These are phyloP conservation scores for Hemiscyllium ocellatum DNA, from an alignment of 2,113 vertebrate genomes.

Conservation along the genomic window DNA sequence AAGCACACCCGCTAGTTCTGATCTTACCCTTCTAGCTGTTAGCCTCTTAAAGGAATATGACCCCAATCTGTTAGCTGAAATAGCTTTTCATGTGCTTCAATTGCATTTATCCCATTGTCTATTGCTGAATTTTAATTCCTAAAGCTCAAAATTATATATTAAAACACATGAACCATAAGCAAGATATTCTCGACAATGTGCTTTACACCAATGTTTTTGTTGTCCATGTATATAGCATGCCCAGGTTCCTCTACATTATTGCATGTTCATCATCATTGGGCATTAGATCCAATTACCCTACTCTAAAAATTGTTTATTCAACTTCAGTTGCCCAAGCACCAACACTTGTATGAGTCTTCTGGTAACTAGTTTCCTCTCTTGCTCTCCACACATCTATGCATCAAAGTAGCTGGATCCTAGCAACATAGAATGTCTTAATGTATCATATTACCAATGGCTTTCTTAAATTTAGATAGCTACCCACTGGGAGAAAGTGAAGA, in stretches of 20 bases:
- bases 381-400: neutral
- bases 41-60: too few species aligned
- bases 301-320: neutral
- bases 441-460: neutral
- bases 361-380: neutral
- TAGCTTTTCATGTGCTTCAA: too few species aligned
- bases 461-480: neutral
- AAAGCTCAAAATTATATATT: too few species aligned
- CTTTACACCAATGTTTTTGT: neutral
- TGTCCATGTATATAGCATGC: neutral
- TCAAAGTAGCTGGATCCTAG: neutral
- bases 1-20: too few species aligned
- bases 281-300: neutral
- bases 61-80: too few species aligned
- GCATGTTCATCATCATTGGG: neutral
- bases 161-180: too few species aligned
- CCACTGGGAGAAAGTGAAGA: neutral
- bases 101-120: too few species aligned
- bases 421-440: neutral
- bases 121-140: too few species aligned
- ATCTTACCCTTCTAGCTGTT: too few species aligned
- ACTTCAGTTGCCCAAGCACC: neutral
- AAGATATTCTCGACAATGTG: neutral
- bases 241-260: neutral
- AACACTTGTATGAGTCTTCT: neutral